Evolutionary conservation across 2,888 invertebrate species (phyloP), one percentile per base, ranked within the genome.

Genomic region (Lithodes maja): DNA sequence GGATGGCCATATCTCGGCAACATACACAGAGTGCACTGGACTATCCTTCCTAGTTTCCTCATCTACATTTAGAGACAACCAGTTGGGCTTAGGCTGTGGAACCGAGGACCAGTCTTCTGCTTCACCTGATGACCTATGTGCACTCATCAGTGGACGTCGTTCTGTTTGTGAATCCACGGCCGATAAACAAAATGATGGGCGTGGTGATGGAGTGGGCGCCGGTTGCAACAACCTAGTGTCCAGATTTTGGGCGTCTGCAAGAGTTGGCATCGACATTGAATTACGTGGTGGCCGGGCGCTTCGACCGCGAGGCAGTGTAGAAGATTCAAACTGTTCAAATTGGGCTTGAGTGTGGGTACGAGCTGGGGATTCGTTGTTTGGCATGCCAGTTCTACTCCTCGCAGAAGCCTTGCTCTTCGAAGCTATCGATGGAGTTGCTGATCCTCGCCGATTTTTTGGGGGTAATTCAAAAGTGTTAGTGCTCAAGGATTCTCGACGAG

Each of bases 1-100:
- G 15, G 90, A 87, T 1, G 91, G 91, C 90, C 90, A 91, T 9
- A 90, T 83, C 68, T 91, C 91, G 0, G 90, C 89, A 9, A 91
- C 91, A 69, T 91, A 90, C 49, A 88, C 87, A 1, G 84, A 61
- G 81, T 89, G 69, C 5, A 71, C 1, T 2, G 55, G 53, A 9
- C 85, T 50, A 15, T 53, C 49, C 78, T 89, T 89, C 53, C 69
- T 74, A 3, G 33, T 2, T 3, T 78, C 85, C 7, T 54, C 82
- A 15, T 50, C 83, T 50, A 85, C 12, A 82, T 83, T 89, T 1
- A 89, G 78, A n/a, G 85, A 89, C 12, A 89, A 74, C 89, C 89
- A 89, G 55, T 75, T 89, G 54, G 89, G 89, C 54, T 89, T 89
- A 7, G 53, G 80, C 50, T 88, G 85, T n/a, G 61, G 80, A n/a